A percentile compares a stretch with the other conserved stretches of the same genome.
phyloP scores from a whole-genome alignment of 2,888 invertebrate species.

The Nemapogon koenigi region DNA sequence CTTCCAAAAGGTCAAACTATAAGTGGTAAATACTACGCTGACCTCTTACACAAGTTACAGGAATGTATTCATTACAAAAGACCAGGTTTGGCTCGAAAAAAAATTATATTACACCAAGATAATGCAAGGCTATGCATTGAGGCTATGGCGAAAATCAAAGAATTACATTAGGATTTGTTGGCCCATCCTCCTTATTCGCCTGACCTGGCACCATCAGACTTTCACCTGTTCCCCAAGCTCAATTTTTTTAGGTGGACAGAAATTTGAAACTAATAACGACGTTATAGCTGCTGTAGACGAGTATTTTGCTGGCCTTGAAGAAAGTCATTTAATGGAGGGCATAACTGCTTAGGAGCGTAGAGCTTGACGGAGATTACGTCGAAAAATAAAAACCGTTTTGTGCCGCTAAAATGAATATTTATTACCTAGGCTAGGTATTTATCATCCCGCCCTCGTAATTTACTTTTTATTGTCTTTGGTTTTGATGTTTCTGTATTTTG shows the following conservation, averaged over 20 bases:
- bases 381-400: too few species aligned
- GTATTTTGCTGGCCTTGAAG: too few species aligned
- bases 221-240: conserved; percentile 18
- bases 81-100: too few species aligned
- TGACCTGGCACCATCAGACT: conserved; percentile 19
- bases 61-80: too few species aligned
- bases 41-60: not conserved
- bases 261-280: conserved; percentile 16
- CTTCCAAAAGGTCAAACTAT: not conserved
- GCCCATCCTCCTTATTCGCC: conserved; percentile 16
- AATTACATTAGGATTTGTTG: conserved; percentile 16
- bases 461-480: too few species aligned
- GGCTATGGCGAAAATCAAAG: conserved; percentile 18
- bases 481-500: too few species aligned
- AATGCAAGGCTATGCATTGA: conserved; percentile 17
- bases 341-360: too few species aligned
- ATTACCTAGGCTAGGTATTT: too few species aligned
- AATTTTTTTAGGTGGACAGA: conserved; percentile 15
- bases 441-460: too few species aligned
- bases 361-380: too few species aligned
- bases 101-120: conserved; percentile 14
- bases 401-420: too few species aligned
- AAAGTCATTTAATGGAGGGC: too few species aligned
- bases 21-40: not conserved
- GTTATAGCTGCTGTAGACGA: conserved; percentile 14